A percentile compares a stretch with the other conserved stretches of the same genome.
Conservation (phyloP, 2,888 invertebrate genomes). For the Oligia strigilis region DNA sequence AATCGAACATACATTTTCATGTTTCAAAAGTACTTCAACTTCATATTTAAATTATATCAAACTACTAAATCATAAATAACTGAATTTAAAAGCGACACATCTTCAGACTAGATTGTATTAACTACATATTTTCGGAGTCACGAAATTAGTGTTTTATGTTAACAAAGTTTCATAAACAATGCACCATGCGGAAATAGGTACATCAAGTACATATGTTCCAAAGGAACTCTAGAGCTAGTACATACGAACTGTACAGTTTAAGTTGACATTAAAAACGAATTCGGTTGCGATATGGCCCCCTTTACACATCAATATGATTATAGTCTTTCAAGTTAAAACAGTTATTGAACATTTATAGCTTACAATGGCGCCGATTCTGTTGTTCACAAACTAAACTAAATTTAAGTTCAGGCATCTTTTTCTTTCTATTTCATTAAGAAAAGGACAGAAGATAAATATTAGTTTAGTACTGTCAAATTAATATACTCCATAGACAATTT, state of each 20-base stretch:
- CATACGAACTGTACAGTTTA: constrained; percentile 43
- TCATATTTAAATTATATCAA: constrained; percentile 27
- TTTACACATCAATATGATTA: constrained; percentile 52
- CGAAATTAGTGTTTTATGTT: constrained; percentile 72
- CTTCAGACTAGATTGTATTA: constrained; percentile 87
- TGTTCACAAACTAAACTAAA: no score
- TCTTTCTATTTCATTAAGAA: no score
- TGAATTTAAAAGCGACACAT: constrained; percentile 80
- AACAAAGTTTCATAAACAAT: constrained; percentile 48
- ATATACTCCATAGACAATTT: no score
- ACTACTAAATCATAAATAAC: constrained; percentile 63
- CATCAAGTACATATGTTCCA: constrained; percentile 38
- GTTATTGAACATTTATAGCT: constrained; percentile 54
- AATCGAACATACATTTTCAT: constrained; percentile 13
- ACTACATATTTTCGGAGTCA: constrained; percentile 81
- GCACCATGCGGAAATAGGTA: constrained; percentile 56
- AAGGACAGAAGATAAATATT: no score
- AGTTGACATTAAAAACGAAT: constrained; percentile 43
- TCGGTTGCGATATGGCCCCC: constrained; percentile 71
- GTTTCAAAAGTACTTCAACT: constrained; percentile 23
- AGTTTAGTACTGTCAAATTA: no score
- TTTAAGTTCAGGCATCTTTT: no score
- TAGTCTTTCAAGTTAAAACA: constrained; percentile 48
- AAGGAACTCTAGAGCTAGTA: constrained; percentile 38
- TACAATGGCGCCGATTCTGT: no score